Percentiles rank a stretch among this genome's conserved stretches.
These are phyloP conservation scores for Sus cebifrons DNA, from an alignment of 2,797 vertebrate species.

Conservation along the genomic window DNA sequence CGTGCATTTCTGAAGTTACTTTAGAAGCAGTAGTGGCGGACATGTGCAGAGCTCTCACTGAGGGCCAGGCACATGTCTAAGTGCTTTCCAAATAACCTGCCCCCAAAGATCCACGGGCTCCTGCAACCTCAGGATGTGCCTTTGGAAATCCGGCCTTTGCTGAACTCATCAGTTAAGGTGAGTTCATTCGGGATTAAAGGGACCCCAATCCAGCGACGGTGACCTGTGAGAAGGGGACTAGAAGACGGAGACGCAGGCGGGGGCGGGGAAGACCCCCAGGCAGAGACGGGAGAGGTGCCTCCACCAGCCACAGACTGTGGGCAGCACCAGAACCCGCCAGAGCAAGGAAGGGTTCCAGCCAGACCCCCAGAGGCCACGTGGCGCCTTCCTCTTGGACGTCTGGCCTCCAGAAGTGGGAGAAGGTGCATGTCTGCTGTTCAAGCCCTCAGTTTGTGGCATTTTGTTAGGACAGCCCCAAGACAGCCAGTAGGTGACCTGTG, in stretches of 20 bases:
- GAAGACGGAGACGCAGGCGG: too few species aligned
- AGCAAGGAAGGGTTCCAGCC: neutral
- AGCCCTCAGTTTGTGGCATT: neutral
- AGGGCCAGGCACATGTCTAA: rapidly evolving
- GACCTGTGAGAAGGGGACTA: neutral
- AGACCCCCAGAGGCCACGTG: rapidly evolving
- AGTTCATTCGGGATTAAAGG: neutral
- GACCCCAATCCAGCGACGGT: rapidly evolving
- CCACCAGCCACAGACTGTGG: rapidly evolving
- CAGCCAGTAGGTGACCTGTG: rapidly evolving
- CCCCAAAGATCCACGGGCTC: rapidly evolving
- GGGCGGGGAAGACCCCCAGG: neutral
- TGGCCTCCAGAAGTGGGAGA: rapidly evolving
- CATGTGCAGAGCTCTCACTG: rapidly evolving
- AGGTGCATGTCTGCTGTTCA: rapidly evolving
- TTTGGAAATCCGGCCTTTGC: neutral
- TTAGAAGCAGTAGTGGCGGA: neutral
- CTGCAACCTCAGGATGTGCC: neutral
- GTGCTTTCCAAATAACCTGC: neutral
- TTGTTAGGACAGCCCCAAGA: too few species aligned
- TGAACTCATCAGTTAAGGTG: too few species aligned
- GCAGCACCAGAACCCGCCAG: rapidly evolving
- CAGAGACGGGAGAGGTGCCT: rapidly evolving
- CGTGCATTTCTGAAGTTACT: neutral
- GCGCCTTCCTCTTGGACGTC: neutral